These are phyloP conservation scores for Acrocephalus arundinaceus DNA, from an alignment of 2,113 vertebrate species.

Conservation along the genomic window DNA sequence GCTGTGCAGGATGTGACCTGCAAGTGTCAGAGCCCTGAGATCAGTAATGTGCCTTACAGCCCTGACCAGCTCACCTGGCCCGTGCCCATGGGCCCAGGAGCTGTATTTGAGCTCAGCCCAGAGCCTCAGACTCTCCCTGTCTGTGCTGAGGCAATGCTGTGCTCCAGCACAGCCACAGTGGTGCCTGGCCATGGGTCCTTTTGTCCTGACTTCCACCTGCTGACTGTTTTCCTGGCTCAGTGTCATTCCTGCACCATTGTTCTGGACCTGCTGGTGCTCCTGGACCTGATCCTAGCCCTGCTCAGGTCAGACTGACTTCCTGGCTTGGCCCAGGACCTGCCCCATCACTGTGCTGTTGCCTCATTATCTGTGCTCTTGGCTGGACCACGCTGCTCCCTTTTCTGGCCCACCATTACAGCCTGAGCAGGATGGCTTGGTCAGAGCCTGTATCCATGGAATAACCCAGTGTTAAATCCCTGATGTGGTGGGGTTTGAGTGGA, in stretches of 20 bases:
- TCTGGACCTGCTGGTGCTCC: neutral
- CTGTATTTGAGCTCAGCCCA: neutral
- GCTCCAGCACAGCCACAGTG: rapidly evolving
- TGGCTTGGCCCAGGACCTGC: neutral
- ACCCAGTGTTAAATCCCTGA: rapidly evolving
- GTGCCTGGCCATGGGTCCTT: neutral
- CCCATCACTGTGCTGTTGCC: neutral
- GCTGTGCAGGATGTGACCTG: neutral
- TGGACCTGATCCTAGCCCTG: neutral
- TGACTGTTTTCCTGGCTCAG: neutral
- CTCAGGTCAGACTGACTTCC: neutral
- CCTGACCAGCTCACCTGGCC: neutral
- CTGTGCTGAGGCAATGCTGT: neutral
- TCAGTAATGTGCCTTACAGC: neutral
- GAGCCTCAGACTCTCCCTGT: rapidly evolving
- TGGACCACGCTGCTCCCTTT: neutral
- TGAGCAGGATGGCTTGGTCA: neutral
- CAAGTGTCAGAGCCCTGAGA: neutral
- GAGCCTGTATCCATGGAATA: neutral
- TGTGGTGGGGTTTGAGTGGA: neutral
- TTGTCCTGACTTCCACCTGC: neutral
- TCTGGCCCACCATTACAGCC: neutral
- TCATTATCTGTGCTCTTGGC: neutral
- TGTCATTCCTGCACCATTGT: neutral
- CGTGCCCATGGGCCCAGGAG: neutral